These are phyloP conservation scores for Eptesicus fuscus DNA, from an alignment of 2,113 vertebrate species.

Conservation along the genomic window DNA sequence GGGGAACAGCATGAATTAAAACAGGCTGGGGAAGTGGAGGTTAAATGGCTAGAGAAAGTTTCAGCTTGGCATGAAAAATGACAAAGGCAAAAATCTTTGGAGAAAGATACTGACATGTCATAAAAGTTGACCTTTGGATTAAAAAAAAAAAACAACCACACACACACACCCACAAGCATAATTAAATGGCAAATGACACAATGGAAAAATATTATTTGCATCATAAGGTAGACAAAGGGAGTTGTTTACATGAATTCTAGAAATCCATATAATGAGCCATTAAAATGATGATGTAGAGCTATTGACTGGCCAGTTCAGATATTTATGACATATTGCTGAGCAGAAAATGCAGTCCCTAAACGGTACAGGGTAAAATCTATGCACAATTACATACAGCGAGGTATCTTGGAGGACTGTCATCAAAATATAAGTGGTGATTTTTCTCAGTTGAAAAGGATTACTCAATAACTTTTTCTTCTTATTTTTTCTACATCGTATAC, in stretches of 20 bases:
- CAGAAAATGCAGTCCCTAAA: neutral
- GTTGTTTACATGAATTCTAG: neutral
- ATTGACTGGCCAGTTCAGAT: neutral
- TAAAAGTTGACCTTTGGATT: neutral
- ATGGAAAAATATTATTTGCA: neutral
- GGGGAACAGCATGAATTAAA: neutral
- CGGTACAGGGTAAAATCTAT: neutral
- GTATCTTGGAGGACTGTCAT: neutral
- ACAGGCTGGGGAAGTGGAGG: neutral
- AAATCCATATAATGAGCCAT: neutral
- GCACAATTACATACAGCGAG: neutral
- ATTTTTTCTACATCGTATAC: neutral
- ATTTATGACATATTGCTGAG: neutral
- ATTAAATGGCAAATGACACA: neutral
- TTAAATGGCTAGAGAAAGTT: neutral
- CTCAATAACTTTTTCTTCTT: neutral
- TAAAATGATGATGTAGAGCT: neutral
- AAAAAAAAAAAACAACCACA: neutral
- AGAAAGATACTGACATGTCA: neutral
- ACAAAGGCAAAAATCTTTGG: neutral
- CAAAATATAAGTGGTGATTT: neutral
- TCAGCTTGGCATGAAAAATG: neutral
- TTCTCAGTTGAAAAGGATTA: neutral
- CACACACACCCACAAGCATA: neutral
- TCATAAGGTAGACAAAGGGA: neutral